phyloP scores from a whole-genome alignment of 2,113 vertebrate genomes.

The Hoplias malabaricus region DNA sequence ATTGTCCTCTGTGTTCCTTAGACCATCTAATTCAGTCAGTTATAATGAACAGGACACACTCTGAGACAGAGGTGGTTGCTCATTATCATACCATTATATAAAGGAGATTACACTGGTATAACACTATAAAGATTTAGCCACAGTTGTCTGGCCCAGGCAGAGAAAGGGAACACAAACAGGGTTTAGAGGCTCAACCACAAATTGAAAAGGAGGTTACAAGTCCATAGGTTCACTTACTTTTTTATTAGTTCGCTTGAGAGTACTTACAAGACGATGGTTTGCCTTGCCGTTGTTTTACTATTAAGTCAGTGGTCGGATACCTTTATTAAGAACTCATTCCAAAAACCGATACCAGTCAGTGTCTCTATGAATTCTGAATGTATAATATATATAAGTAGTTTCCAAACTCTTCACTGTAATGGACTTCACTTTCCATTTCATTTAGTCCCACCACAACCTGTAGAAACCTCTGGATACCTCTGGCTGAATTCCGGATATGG shows the following conservation, averaged over 20 bases:
- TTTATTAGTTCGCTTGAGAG: not conserved
- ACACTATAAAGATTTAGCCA: too few relatives aligned
- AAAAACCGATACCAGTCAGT: too few relatives aligned
- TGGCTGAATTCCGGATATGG: not conserved
- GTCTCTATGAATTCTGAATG: too few relatives aligned
- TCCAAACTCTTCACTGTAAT: not conserved
- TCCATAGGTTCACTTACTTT: too few relatives aligned
- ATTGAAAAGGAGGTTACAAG: too few relatives aligned
- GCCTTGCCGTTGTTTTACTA: not conserved
- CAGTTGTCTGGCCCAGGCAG: too few relatives aligned
- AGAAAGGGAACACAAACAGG: not conserved
- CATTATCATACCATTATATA: too few relatives aligned
- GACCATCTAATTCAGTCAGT: not conserved
- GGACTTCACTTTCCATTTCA: not conserved
- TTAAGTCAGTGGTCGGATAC: not conserved
- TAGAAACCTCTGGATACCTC: not conserved
- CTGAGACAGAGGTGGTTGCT: too few relatives aligned
- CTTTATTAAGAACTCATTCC: not conserved
- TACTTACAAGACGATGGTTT: not conserved
- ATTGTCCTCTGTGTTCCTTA: not conserved
- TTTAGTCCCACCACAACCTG: not conserved
- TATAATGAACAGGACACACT: too few relatives aligned
- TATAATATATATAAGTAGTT: too few relatives aligned
- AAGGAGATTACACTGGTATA: not conserved
- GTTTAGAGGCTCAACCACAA: not conserved